Base-by-base conservation (phyloP, 1,140 invertebrate species). In the Apis cerana region DNA sequence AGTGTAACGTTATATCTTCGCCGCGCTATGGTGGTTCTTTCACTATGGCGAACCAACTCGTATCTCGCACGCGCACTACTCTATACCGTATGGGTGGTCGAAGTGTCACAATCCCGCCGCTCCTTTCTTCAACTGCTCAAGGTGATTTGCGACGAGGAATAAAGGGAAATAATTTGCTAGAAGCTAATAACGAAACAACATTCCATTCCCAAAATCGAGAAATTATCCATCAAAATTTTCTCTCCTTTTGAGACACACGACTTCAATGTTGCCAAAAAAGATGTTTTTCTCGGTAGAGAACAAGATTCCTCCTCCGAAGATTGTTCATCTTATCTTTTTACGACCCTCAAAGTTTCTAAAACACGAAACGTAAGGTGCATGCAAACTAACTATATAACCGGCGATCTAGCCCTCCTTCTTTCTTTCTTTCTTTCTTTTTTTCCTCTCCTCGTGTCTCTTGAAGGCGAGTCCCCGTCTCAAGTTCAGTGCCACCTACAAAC, bases 1-100 rank as follows among this genome's bases (percentile, higher is more conserved):
- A 89, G 77, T 87, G 89, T 90, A 90, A 90, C 82, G 82, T 85
- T 90, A 90, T 89, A 90, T 89, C 85, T 54, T 83, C 75, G 72
- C 86, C 58, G 74, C 23, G 74, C 61, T 82, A 88, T 88, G 75
- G 80, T 88, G 89, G 89, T 88, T 90, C 77, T 88, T 88, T 88
- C 84, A 69, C 74, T 64, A 81, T 78, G 72, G 77, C 75, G 86
- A 79, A 7, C 86, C 80, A 88, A 83, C 85, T 85, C 81, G 78
- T 80, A 75, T 86, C 82, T 80, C 65, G 80, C 70, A 82, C 78
- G 81, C 82, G 75, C 74, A 48, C 69, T 70, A 59, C 74, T 74
- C 79, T 80, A 74, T 82, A 82, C 43, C 58, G 85, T 85, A 85
- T 89, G 87, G 89, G 89, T 90, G 89, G 89, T 13, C 83, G 8